These are phyloP conservation scores for Takifugu bimaculatus DNA, from an alignment of 2,113 vertebrate genomes.

Conservation along the genomic window DNA sequence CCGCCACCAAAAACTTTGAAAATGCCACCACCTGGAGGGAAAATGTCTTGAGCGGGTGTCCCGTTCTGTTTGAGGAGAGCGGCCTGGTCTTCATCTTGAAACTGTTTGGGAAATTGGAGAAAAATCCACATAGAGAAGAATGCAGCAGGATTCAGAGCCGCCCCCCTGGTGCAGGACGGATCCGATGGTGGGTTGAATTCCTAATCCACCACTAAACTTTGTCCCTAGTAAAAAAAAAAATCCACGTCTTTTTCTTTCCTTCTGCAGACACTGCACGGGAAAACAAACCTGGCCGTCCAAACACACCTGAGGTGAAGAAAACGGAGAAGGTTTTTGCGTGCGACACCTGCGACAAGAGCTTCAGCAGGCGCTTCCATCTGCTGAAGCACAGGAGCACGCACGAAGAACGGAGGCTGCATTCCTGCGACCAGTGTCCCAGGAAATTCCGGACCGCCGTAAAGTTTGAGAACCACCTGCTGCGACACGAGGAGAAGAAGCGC, in stretches of 20 bases:
- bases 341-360: constrained; percentile 57
- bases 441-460: constrained; percentile 25
- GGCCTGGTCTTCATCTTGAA: constrained; percentile 47
- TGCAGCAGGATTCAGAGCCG: neutral
- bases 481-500: constrained; percentile 52
- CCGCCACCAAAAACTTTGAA: constrained; percentile 10
- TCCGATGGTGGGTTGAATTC: constrained; percentile 3
- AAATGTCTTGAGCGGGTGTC: constrained; percentile 39
- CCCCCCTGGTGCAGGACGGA: neutral
- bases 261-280: constrained; percentile 8
- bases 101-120: constrained; percentile 29
- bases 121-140: neutral
- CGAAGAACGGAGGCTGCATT: constrained; percentile 25
- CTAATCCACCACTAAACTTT: too few species aligned
- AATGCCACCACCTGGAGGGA: constrained; percentile 36
- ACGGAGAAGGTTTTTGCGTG: constrained; percentile 46
- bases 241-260: neutral
- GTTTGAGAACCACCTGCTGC: constrained; percentile 50
- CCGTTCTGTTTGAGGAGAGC: constrained; percentile 49
- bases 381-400: constrained; percentile 57
- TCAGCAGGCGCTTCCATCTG: constrained; percentile 50
- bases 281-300: neutral
- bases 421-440: constrained; percentile 50
- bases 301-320: neutral
- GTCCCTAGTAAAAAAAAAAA: too few species aligned